Conservation (phyloP, 2,797 vertebrate species). For the Peromyscus aztecus region DNA sequence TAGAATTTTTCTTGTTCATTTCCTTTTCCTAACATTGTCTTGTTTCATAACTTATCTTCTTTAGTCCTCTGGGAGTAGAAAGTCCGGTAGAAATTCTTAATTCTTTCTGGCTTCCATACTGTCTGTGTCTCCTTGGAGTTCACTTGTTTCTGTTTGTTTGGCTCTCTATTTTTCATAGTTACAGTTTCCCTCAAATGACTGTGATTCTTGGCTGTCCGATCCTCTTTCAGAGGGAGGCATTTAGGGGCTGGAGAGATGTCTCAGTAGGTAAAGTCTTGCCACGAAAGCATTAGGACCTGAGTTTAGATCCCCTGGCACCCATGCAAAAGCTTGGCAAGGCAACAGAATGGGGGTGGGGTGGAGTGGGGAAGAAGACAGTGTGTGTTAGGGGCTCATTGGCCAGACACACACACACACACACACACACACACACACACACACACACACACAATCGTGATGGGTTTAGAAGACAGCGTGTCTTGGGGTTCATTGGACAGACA, state of each 20-base stretch:
- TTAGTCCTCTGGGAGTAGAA: slow-evolving; percentile 14
- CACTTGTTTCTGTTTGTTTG: slow-evolving; percentile 74
- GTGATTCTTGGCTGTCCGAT: slow-evolving; percentile 52
- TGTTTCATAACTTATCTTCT: slow-evolving; percentile 44
- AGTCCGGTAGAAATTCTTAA: slow-evolving; percentile 64
- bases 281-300: not conserved
- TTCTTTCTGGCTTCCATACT: slow-evolving; percentile 48
- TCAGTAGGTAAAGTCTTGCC: not conserved
- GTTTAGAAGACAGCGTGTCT: not conserved
- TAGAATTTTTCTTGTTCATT: slow-evolving; percentile 9
- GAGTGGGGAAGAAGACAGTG: not conserved
- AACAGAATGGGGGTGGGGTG: not conserved
- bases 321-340: not conserved
- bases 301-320: not conserved
- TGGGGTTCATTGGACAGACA: no score
- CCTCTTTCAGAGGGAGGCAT: not conserved
- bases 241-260: not conserved
- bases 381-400: not conserved
- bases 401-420: not conserved
- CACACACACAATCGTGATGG: no score
- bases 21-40: slow-evolving; percentile 37
- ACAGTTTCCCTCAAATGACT: slow-evolving; percentile 63
- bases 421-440: not conserved
- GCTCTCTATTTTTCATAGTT: slow-evolving; percentile 64
- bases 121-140: slow-evolving; percentile 79